Percentiles rank a stretch among this genome's conserved stretches.
Evolutionary conservation across 2,797 vertebrate genomes (phyloP).

Genomic region (Oreortyx pictus): DNA sequence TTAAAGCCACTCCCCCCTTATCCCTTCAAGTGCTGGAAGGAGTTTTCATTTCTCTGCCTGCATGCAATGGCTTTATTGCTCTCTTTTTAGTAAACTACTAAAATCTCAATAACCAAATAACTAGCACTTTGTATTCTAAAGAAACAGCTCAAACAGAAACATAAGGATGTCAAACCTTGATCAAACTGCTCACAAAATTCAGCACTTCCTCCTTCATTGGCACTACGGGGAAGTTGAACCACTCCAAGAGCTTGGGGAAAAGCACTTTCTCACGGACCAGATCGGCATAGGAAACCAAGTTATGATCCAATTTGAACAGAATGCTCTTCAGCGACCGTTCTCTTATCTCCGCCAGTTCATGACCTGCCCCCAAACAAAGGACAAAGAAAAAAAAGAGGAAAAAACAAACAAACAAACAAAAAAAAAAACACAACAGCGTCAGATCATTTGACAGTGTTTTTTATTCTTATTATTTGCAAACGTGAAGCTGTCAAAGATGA

Average conservation of each 20-base stretch:
- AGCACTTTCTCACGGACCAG: slow-evolving; percentile 88
- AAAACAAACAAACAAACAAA: not conserved
- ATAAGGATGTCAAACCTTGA: slow-evolving; percentile 82
- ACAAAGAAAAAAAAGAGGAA: not conserved
- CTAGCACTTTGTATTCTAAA: not conserved
- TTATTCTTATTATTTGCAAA: not conserved
- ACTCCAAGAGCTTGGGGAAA: slow-evolving; percentile 88
- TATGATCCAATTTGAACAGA: slow-evolving; percentile 89
- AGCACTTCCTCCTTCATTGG: slow-evolving; percentile 90
- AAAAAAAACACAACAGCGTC: too few relatives aligned
- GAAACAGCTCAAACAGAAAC: not conserved
- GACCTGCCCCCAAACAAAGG: slow-evolving; percentile 78
- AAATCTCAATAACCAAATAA: not conserved
- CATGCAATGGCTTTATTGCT: not conserved
- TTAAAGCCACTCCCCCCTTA: too few relatives aligned
- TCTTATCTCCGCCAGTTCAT: slow-evolving; percentile 91
- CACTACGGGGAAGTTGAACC: slow-evolving; percentile 94
- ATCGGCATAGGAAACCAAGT: slow-evolving; percentile 84
- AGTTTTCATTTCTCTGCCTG: not conserved
- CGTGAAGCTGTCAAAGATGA: accelerated
- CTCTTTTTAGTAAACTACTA: not conserved
- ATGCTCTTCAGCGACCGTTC: slow-evolving; percentile 89
- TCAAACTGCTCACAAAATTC: slow-evolving; percentile 83
- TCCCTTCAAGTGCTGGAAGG: too few relatives aligned
- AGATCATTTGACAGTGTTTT: not conserved